Conservation (phyloP, 2,797 vertebrate species). For the Melopsittacus undulatus region DNA sequence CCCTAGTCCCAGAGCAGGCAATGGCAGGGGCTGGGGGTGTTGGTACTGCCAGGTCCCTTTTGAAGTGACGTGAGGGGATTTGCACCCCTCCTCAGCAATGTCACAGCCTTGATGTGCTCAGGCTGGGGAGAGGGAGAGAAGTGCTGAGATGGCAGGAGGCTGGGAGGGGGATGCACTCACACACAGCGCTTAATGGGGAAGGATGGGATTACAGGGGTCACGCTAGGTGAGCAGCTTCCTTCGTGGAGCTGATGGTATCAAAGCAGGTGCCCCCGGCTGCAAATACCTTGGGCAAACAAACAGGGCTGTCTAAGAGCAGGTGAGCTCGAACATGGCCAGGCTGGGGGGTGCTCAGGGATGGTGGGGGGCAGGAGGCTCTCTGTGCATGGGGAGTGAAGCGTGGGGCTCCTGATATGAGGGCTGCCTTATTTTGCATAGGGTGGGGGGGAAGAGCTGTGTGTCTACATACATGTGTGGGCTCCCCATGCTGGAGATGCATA, state of each 20-base stretch:
- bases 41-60: neutral
- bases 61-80: neutral
- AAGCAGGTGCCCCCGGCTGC: conserved; percentile 71
- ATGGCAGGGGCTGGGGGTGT: fast-evolving
- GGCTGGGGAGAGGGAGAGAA: conserved; percentile 32
- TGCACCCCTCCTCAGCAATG: neutral
- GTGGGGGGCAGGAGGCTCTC: neutral
- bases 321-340: neutral
- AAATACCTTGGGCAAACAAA: conserved; percentile 77
- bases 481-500: neutral
- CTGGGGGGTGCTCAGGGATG: neutral
- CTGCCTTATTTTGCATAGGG: neutral
- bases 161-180: conserved; percentile 18
- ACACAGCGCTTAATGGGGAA: conserved; percentile 64
- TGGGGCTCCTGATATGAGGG: neutral
- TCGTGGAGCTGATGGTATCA: conserved; percentile 72
- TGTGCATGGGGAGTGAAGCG: fast-evolving
- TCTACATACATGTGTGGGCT: fast-evolving
- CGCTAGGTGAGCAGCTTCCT: conserved; percentile 73
- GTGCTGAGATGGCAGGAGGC: conserved; percentile 55
- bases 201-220: conserved; percentile 77
- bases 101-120: neutral
- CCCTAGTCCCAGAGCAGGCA: neutral
- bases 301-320: conserved; percentile 58
- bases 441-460: neutral